Percentiles rank a stretch among this genome's conserved stretches.
phyloP scores from a whole-genome alignment of 37 sponge, comb jelly and placozoan species.

The Spongia lamella region DNA sequence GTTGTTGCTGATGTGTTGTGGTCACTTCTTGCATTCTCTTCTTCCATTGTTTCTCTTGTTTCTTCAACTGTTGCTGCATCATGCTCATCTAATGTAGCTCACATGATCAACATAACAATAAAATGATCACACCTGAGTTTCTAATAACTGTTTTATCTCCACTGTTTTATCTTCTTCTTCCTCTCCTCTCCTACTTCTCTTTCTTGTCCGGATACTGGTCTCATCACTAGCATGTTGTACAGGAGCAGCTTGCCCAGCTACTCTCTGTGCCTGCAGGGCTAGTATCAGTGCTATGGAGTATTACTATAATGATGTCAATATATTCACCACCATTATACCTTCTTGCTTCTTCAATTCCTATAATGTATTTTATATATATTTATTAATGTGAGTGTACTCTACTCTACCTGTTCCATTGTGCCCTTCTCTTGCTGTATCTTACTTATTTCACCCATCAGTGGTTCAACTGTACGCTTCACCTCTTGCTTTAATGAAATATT shows the following conservation, averaged over 20 bases:
- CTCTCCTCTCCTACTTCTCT: too few species aligned
- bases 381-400: too few species aligned
- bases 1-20: constrained; percentile 37
- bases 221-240: too few species aligned
- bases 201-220: too few species aligned
- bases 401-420: constrained; percentile 19
- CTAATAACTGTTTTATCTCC: background rate
- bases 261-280: too few species aligned
- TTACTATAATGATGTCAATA: too few species aligned
- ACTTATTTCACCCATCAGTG: constrained; percentile 17
- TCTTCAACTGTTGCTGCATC: constrained; percentile 39
- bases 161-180: background rate
- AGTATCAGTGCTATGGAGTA: too few species aligned
- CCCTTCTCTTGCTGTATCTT: constrained; percentile 12
- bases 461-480: constrained; percentile 28
- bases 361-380: too few species aligned
- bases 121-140: background rate
- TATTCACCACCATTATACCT: too few species aligned
- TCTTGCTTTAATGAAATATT: constrained; percentile 13
- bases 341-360: too few species aligned
- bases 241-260: too few species aligned
- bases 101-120: background rate
- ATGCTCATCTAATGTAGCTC: constrained; percentile 34
- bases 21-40: constrained; percentile 37
- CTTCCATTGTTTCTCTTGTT: constrained; percentile 59